A percentile compares a stretch with the other conserved stretches of the same genome.
Evolutionary conservation across 2,888 invertebrate species (phyloP).

Genomic region (Orthonychiurus folsomi): DNA sequence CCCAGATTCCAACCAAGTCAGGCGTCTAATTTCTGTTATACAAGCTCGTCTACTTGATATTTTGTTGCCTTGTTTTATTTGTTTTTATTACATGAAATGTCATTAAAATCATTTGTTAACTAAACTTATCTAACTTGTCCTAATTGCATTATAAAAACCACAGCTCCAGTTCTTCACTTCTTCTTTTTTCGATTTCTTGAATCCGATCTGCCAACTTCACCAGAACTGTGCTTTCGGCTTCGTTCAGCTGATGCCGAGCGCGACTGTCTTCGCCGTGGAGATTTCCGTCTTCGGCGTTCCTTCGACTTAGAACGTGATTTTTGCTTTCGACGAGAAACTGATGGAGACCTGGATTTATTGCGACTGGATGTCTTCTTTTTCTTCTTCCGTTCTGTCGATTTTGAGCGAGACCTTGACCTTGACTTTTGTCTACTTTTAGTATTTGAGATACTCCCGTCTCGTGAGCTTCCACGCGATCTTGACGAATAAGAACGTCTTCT

Average conservation of each 20-base stretch:
- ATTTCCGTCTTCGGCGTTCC: not conserved
- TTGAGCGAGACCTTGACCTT: slow-evolving; percentile 13
- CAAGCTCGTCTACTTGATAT: not conserved
- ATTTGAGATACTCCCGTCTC: too few relatives aligned
- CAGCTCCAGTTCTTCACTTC: not conserved
- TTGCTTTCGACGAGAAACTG: slow-evolving; percentile 5
- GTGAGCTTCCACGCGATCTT: too few relatives aligned
- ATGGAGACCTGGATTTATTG: not conserved
- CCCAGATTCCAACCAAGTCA: too few relatives aligned
- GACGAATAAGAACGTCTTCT: not conserved
- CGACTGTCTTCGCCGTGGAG: slow-evolving; percentile 1
- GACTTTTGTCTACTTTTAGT: slow-evolving; percentile 11
- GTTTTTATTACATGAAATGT: not conserved
- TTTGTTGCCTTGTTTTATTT: not conserved
- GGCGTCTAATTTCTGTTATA: not conserved
- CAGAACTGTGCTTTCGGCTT: not conserved
- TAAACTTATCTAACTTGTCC: too few relatives aligned
- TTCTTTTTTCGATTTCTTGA: not conserved
- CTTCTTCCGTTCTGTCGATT: slow-evolving; percentile 6
- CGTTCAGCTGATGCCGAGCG: too few relatives aligned
- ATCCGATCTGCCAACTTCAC: not conserved
- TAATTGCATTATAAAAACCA: too few relatives aligned
- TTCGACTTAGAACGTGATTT: not conserved
- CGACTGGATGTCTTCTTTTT: not conserved
- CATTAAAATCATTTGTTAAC: not conserved